Conservation (phyloP, 2,797 vertebrate species). For the Hoplostethus mediterraneus region DNA sequence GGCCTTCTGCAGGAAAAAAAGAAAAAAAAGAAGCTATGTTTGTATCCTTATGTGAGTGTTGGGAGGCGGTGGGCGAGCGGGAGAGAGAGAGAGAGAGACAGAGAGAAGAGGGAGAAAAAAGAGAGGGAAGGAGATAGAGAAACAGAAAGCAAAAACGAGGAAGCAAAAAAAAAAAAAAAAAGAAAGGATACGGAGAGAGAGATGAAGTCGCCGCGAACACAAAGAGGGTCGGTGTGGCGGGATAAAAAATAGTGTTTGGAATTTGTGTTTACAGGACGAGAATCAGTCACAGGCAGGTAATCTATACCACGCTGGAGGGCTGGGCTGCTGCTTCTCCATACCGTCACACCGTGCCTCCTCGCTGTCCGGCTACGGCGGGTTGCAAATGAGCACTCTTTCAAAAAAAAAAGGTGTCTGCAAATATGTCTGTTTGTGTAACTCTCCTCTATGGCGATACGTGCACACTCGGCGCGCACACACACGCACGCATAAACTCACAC, state of each 20-base stretch:
- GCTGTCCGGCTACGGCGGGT: constrained; percentile 35
- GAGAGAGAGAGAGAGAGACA: constrained; percentile 24
- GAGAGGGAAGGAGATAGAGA: constrained; percentile 23
- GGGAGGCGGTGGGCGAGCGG: constrained; percentile 22
- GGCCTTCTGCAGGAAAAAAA: constrained; percentile 63
- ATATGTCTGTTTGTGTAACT: constrained; percentile 44
- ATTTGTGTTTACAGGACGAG: constrained; percentile 65
- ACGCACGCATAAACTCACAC: constrained; percentile 77
- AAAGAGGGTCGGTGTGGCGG: constrained; percentile 27
- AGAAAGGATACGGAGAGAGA: constrained; percentile 35
- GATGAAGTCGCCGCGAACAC: constrained; percentile 48
- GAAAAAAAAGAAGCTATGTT: constrained; percentile 70
- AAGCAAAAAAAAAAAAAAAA: constrained; percentile 27
- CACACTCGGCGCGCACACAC: constrained; percentile 83
- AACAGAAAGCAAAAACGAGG: constrained; percentile 28
- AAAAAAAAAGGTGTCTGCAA: constrained; percentile 18
- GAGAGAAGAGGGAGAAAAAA: background rate
- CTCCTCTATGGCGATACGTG: constrained; percentile 78
- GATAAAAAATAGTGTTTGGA: constrained; percentile 58
- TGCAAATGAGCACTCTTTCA: constrained; percentile 47
- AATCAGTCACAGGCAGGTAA: constrained; percentile 43
- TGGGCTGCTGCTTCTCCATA: constrained; percentile 33
- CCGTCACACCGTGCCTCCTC: constrained; percentile 23
- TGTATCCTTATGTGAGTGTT: constrained; percentile 69
- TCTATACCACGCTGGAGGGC: constrained; percentile 51